A percentile compares a stretch with the other conserved stretches of the same genome.
Evolutionary conservation across 2,113 vertebrate genomes (phyloP).

Genomic region (cattle (Bos taurus)): DNA sequence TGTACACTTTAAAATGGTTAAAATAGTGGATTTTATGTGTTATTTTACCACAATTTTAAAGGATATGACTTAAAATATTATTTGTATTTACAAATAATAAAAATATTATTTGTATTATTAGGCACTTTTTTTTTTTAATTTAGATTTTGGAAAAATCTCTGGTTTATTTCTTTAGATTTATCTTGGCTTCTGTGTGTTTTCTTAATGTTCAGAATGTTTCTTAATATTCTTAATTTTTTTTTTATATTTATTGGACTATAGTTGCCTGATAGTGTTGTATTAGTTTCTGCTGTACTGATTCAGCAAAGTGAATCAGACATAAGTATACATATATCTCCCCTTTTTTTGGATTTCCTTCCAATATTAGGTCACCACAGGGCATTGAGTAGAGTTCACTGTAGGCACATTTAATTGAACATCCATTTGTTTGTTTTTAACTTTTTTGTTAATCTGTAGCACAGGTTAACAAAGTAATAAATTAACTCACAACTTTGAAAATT

Average conservation of each 20-base stretch:
- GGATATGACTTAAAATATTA: neutral
- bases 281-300: neutral
- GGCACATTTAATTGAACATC: neutral
- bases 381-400: neutral
- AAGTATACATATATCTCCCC: neutral
- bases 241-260: neutral
- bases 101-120: neutral
- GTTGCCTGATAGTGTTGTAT: neutral
- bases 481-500: neutral
- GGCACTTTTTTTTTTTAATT: neutral
- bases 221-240: neutral
- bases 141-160: neutral
- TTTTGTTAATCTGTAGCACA: neutral
- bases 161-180: neutral
- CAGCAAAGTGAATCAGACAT: neutral
- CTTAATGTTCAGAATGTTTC: neutral
- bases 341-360: neutral
- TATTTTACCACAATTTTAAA: neutral
- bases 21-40: neutral
- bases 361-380: neutral
- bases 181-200: neutral
- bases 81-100: neutral
- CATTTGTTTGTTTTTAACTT: constrained; percentile 14
- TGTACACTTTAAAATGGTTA: neutral
- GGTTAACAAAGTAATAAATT: neutral